These are phyloP conservation scores for Myzus persicae DNA, from an alignment of 1,140 invertebrate genomes.

Conservation along the genomic window DNA sequence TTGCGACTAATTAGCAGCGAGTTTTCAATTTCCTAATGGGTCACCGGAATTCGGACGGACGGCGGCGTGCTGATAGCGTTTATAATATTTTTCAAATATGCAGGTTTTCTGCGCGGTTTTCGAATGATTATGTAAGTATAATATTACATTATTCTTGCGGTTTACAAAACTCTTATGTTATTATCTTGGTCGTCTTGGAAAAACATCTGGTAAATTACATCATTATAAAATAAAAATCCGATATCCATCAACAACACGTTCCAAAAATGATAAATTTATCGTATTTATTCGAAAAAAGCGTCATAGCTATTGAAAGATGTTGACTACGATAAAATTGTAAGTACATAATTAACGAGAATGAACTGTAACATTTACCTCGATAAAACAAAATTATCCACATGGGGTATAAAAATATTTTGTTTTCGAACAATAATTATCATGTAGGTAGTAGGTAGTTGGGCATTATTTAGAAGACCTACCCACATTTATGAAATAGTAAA, in stretches of 20 bases:
- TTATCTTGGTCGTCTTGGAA: neutral
- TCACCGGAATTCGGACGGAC: neutral
- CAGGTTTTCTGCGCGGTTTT: neutral
- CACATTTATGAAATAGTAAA: neutral
- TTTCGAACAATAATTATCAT: neutral
- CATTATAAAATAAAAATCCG: neutral
- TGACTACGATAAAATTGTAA: neutral
- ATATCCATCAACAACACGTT: neutral
- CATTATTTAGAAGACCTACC: neutral
- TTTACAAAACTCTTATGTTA: neutral
- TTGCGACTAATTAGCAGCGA: constrained; percentile 15
- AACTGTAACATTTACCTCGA: neutral
- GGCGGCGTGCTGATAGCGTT: neutral
- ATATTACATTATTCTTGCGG: neutral
- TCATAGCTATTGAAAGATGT: neutral
- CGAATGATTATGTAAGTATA: neutral
- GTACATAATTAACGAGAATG: neutral
- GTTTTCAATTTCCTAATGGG: constrained; percentile 24
- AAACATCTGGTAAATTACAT: neutral
- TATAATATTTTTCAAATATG: neutral
- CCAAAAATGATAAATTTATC: neutral
- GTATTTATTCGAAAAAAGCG: neutral
- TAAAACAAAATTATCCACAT: neutral
- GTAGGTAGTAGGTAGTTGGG: too few species aligned
- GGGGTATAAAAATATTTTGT: neutral